Base-by-base conservation (phyloP, 2,888 invertebrate species). In the Sinhomidia bicolor region DNA sequence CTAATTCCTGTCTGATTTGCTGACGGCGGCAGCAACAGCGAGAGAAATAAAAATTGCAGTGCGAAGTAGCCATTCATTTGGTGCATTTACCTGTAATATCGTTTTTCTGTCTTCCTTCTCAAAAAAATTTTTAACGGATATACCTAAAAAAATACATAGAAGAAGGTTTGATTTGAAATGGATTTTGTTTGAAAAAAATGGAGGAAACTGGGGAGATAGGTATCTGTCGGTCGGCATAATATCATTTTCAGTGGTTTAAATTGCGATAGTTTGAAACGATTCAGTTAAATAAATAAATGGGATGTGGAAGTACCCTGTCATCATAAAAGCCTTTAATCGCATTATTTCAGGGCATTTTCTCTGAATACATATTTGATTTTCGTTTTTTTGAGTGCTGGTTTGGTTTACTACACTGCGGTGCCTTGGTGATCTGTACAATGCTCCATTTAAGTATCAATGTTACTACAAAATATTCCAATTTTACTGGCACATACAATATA, bases 231-330 rank as follows among this genome's bases (percentile, higher is more conserved):
- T 20, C 41, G 41, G 41, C 10, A 41, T 7, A 41, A 5, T 6
- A 54, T 20, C 20, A 17, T 54, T 54, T 54, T 9, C 20, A 17
- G 20, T 2, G 4, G 62, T 29, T 5, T 7, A 32, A 10, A 65
- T 10, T 65, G 36, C 10, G 12, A n/a, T n/a, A n/a, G n/a, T n/a
- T n/a, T n/a, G n/a, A n/a, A n/a, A 1, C 12, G 9, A 71, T 44
- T 41, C 20, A 23, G 17, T 41, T 26, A 29, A 26, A 32, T 20
- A 80, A 20, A 80, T 41, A 80, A 62, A 80, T 62, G 80, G 32
- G 80, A 80, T 60, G 36, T 76, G 78, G 78, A 80, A 62, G 80
- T 80, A 80, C 57, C 80, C 80, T 80, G 80, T 62, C 80, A 80
- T 80, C 80, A 80, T 60, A 62, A 80, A 80, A 65, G 32, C 41